Conservation (phyloP, 2,797 vertebrate species). For the Myotis pilosus region DNA sequence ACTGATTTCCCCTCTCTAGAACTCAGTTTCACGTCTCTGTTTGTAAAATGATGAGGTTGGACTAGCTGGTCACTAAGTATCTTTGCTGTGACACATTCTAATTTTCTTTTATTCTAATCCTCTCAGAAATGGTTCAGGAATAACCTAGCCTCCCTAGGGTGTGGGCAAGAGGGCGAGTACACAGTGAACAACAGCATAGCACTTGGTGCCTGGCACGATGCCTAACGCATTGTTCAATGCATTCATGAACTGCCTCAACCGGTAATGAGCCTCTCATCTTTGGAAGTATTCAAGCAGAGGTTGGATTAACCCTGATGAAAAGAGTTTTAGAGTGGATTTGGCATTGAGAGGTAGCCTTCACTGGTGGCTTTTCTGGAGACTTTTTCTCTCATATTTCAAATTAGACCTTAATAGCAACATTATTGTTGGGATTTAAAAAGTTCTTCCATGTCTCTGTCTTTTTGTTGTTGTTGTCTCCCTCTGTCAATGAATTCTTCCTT, state of each 20-base stretch:
- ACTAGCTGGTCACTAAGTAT: neutral
- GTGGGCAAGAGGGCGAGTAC: neutral
- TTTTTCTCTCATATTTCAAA: slow-evolving; percentile 9
- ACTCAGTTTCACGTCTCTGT: neutral
- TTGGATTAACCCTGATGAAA: neutral
- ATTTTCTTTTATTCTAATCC: slow-evolving; percentile 38
- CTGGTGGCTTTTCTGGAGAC: neutral
- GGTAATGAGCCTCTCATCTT: slow-evolving; percentile 7
- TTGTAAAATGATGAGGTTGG: neutral
- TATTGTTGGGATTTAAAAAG: neutral
- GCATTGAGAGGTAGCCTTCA: neutral
- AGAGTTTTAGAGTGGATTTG: neutral
- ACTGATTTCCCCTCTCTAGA: neutral
- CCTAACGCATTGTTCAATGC: neutral
- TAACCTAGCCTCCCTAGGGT: neutral
- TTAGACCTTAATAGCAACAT: neutral
- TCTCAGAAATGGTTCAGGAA: neutral
- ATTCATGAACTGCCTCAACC: neutral
- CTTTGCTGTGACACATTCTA: neutral
- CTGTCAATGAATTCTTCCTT: neutral
- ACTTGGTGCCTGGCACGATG: neutral
- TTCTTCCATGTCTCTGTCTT: neutral
- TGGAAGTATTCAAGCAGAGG: neutral
- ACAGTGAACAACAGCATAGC: neutral
- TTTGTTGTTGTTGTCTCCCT: neutral